phyloP scores from a whole-genome alignment of 2,113 vertebrate genomes.

The Riparia riparia region DNA sequence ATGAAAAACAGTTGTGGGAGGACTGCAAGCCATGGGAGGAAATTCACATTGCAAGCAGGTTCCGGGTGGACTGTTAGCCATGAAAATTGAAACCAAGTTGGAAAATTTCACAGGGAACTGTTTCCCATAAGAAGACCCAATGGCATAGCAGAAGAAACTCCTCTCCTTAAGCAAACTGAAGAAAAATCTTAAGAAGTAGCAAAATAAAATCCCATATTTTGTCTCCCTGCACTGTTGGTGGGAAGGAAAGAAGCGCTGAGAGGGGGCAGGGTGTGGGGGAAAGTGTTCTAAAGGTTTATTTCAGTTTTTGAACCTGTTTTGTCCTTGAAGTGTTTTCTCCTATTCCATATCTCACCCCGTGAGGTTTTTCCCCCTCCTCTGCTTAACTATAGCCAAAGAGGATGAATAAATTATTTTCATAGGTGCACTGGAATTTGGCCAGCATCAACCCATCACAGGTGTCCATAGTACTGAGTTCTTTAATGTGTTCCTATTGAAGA shows the following conservation, averaged over 20 bases:
- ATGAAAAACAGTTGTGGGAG: background rate
- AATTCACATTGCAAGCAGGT: background rate
- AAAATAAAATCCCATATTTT: background rate
- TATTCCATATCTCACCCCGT: background rate
- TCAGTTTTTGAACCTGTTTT: background rate
- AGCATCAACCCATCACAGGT: background rate
- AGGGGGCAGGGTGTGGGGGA: too few species aligned
- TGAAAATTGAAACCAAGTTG: background rate
- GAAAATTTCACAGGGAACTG: background rate
- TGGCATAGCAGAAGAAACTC: background rate
- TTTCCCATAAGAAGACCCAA: background rate
- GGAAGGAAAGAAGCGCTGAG: background rate
- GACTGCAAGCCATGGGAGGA: background rate
- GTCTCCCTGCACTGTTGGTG: fast-evolving
- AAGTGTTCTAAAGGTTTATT: background rate
- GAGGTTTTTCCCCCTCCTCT: background rate
- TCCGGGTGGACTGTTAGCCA: fast-evolving
- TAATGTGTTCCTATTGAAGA: background rate
- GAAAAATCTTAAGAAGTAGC: background rate
- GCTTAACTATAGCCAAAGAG: background rate
- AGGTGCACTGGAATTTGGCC: background rate
- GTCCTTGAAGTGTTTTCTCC: background rate
- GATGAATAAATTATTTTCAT: background rate
- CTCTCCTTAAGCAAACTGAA: background rate
- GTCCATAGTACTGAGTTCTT: background rate